Evolutionary conservation across 2,113 vertebrate species (phyloP), one percentile per base, ranked within the genome.

Genomic region (Macquaria australasica): DNA sequence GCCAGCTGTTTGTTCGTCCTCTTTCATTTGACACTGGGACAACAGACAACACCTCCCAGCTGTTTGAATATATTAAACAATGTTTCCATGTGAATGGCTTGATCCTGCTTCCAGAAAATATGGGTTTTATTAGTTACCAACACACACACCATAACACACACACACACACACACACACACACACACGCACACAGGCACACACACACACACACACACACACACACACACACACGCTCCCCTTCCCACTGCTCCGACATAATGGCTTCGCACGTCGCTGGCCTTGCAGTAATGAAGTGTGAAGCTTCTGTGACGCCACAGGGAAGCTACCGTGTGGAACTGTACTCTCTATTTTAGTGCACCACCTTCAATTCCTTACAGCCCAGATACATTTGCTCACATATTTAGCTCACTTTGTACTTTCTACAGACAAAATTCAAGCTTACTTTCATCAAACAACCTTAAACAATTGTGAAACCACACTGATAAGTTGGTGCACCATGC

Each of bases 231-330:
- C 50, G 20, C 10, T 48, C 62, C 79, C 70, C 55, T 81, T 83
- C 79, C 73, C 9, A 60, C 82, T 79, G 85, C 82, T 91, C 77
- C 83, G 64, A 85, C 82, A 87, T 88, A 85, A 93, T 88, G 90
- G 87, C 77, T 93, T 92, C 80, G 87, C 91, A 92, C 82, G 34
- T 92, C 31, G 48, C 75, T 91, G 88, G 89, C 87, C 86, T 86
- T 76, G 81, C 91, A 79, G 85, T 94, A 93, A 94, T 94, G 90
- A 94, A 93, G 92, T 93, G 91, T 89, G 92, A 95, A 91, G 89
- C 84, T 81, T 81, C 85, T 89, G 81, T 83, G 81, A 88, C 67
- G 71, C 90, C 85, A 85, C 81, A 31, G 87, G 92, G 88, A 90
- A 69, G 75, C 85, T 82, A 71, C 73, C 31, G 14, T 34, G 86